Evolutionary conservation across 2,113 vertebrate species (phyloP), one percentile per base, ranked within the genome.

Genomic region (Calcarius ornatus): DNA sequence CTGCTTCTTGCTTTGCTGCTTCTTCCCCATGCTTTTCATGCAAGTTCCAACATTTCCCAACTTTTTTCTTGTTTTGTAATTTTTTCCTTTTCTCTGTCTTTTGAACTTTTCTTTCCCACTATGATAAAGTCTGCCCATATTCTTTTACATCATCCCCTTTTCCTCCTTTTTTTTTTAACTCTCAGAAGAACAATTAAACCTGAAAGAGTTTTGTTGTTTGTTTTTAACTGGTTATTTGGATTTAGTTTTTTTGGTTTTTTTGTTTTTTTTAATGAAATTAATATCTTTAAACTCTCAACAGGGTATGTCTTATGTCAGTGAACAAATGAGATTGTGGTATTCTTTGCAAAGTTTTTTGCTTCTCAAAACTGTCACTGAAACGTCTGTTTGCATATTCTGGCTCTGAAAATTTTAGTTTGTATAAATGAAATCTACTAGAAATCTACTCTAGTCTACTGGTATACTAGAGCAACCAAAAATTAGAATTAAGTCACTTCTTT

Each of bases 131-230:
- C 2, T 45, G 6, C 2, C 4, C 10, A 72, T 8, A 4, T 57
- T 47, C 22, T 42, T 76, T 80, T 10, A 30, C 7, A 7, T 45
- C n/a, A 40, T n/a, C 6, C 14, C 12, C 10, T 6, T 20, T 5
- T 1, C 3, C 6, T 6, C 2, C 0, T 0, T 14, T 25, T 47
- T 61, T 45, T 30, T 4, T 51, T 61, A 47, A 61, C 11, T 10
- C 4, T 25, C 7, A 56, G 30, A 13, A 48, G 5, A 50, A 2
- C 9, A 78, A 42, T 60, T 60, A 40, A 69, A 73, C 16, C 5
- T 50, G 12, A 78, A 88, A 50, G 5, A 48, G 10, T 18, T 64
- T 31, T 25, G 2, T 20, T 63, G 2, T 3, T 48, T 40, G 5
- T 20, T 79, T 70, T 79, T 30, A 40, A 24, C 22, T 63, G 10